phyloP scores from a whole-genome alignment of 1,140 invertebrate genomes.

The Drosophila biarmipes region DNA sequence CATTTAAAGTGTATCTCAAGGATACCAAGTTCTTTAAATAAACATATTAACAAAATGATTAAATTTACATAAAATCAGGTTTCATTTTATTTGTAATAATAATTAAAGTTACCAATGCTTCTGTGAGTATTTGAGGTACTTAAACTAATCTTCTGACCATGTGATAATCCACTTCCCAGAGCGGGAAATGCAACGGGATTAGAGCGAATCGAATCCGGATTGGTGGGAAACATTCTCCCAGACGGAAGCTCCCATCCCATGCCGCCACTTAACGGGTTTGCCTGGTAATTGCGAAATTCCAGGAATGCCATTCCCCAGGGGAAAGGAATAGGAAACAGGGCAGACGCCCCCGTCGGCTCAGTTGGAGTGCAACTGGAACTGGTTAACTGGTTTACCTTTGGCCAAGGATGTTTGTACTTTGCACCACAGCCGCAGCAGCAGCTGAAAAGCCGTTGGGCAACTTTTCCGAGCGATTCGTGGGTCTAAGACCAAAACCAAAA shows the following conservation, averaged over 20 bases:
- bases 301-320: conserved; percentile 36
- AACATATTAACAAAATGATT: too few species aligned
- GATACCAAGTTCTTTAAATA: too few species aligned
- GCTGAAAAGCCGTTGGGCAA: conserved; percentile 68
- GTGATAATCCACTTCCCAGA: background rate
- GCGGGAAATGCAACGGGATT: conserved; percentile 24
- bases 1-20: too few species aligned
- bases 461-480: conserved; percentile 54
- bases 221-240: conserved; percentile 32
- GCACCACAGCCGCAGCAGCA: conserved; percentile 25
- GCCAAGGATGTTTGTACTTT: conserved; percentile 75
- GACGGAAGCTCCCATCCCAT: conserved; percentile 36
- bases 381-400: conserved; percentile 80
- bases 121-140: too few species aligned
- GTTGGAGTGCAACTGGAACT: conserved; percentile 40
- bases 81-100: too few species aligned
- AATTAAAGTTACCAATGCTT: too few species aligned
- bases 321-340: conserved; percentile 12
- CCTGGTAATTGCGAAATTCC: conserved; percentile 29
- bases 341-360: conserved; percentile 56
- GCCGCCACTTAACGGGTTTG: conserved; percentile 23
- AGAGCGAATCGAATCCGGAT: conserved; percentile 11
- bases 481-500: conserved; percentile 59
- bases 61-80: too few species aligned
- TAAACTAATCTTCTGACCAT: background rate